Conservation (phyloP, 2,113 vertebrate species). For the Mesoclemmys tuberculata region DNA sequence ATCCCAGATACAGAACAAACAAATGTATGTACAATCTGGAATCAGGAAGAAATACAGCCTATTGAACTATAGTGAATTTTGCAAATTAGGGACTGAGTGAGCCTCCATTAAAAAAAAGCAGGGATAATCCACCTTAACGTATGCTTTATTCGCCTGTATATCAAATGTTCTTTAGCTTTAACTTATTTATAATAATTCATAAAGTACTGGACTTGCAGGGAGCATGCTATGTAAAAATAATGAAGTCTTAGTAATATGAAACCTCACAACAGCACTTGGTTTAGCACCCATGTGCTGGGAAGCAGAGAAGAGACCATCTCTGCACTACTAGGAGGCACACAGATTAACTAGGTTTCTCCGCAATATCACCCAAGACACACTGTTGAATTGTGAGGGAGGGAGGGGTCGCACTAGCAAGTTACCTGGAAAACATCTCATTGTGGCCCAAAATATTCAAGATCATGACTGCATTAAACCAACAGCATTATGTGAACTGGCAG, state of each 20-base stretch:
- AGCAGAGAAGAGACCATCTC: not conserved
- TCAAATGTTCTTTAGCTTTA: slow-evolving; percentile 1
- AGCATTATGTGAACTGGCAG: not conserved
- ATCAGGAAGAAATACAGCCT: not conserved
- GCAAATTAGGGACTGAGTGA: slow-evolving; percentile 19
- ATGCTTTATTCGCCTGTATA: not conserved
- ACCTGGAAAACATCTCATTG: not conserved
- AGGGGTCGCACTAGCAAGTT: not conserved
- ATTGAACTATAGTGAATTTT: not conserved
- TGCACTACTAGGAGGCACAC: not conserved
- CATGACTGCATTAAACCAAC: not conserved
- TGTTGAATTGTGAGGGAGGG: not conserved
- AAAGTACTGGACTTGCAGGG: not conserved
- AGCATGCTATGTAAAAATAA: not conserved
- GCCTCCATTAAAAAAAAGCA: not conserved
- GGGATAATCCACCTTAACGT: slow-evolving; percentile 21
- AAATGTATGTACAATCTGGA: not conserved
- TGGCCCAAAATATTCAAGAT: not conserved
- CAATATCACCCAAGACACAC: not conserved
- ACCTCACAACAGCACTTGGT: not conserved
- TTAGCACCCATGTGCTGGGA: not conserved
- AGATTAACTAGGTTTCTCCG: not conserved
- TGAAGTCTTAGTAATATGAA: not conserved
- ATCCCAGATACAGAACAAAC: slow-evolving; percentile 37
- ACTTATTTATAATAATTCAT: slow-evolving; percentile 44